Conservation (phyloP, 2,797 vertebrate genomes). For the Urosaurus nigricauda region DNA sequence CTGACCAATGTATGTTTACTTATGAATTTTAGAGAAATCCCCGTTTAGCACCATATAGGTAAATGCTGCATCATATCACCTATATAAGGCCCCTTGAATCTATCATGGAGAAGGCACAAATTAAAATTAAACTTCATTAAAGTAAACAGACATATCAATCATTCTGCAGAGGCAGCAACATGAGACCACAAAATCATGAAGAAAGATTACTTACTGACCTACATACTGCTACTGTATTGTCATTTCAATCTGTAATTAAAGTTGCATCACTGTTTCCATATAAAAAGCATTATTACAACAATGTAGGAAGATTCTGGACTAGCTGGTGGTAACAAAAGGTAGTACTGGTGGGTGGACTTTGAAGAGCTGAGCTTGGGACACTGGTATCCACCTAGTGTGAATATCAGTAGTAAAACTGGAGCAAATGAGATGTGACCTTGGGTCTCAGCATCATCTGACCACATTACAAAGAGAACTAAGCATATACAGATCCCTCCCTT, state of each 20-base stretch:
- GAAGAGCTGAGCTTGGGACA: neutral
- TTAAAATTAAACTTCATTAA: slow-evolving; percentile 12
- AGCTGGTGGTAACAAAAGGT: slow-evolving; percentile 4
- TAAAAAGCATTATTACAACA: slow-evolving; percentile 22
- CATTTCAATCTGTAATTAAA: slow-evolving; percentile 48
- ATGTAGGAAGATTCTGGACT: neutral
- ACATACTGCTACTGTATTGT: slow-evolving; percentile 28
- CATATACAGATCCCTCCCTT: neutral
- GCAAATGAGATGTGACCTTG: neutral
- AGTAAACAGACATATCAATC: neutral
- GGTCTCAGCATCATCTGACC: neutral
- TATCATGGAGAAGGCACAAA: neutral
- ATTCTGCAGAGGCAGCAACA: neutral
- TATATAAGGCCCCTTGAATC: slow-evolving; percentile 25
- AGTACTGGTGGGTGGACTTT: neutral
- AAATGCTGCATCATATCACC: neutral
- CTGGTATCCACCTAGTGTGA: neutral
- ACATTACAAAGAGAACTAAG: neutral
- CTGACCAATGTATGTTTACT: neutral
- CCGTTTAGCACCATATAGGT: neutral
- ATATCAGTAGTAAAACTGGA: neutral
- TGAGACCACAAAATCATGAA: slow-evolving; percentile 14
- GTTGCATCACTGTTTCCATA: slow-evolving; percentile 42
- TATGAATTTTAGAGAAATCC: neutral
- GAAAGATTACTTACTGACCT: slow-evolving; percentile 49